Evolutionary conservation across 2,113 vertebrate species (phyloP).

Genomic region (Sterna hirundo): DNA sequence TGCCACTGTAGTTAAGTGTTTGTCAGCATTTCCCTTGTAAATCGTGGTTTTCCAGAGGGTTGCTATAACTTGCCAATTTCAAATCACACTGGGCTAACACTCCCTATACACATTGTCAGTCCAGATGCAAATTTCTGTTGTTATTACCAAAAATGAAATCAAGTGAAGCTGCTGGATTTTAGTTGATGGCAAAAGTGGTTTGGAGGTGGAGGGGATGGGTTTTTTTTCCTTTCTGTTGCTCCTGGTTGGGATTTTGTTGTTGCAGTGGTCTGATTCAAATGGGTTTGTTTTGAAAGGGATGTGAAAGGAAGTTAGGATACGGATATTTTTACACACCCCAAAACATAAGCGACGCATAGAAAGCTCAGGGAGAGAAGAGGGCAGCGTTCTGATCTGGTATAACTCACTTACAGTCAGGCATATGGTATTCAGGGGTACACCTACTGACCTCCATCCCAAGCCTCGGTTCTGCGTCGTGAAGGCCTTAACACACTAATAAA

Average conservation of each 20-base stretch:
- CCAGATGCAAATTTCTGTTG: conserved; percentile 63
- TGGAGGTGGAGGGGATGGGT: not conserved
- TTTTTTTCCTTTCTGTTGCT: not conserved
- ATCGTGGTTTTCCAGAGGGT: conserved; percentile 45
- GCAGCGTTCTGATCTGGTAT: accelerated
- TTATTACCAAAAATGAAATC: conserved; percentile 69
- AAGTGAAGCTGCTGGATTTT: conserved; percentile 59
- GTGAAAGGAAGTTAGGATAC: not conserved
- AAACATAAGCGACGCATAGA: not conserved
- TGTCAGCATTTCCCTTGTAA: conserved; percentile 59
- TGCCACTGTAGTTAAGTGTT: conserved; percentile 35
- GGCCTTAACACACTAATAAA: not conserved
- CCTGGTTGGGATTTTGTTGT: not conserved
- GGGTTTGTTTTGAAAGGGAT: not conserved
- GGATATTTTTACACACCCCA: not conserved
- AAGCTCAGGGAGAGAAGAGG: not conserved
- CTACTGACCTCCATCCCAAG: not conserved
- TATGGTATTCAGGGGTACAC: not conserved
- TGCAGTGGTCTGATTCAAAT: not conserved
- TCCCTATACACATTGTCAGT: conserved; percentile 15
- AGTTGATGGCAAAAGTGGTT: not conserved
- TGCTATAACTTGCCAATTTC: conserved; percentile 46
- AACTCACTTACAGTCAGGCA: not conserved
- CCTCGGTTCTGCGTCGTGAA: not conserved
- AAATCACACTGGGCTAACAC: conserved; percentile 51